Percentiles rank a stretch among this genome's conserved stretches.
phyloP scores from a whole-genome alignment of 2,113 vertebrate species.

The Phyllostomus discolor region DNA sequence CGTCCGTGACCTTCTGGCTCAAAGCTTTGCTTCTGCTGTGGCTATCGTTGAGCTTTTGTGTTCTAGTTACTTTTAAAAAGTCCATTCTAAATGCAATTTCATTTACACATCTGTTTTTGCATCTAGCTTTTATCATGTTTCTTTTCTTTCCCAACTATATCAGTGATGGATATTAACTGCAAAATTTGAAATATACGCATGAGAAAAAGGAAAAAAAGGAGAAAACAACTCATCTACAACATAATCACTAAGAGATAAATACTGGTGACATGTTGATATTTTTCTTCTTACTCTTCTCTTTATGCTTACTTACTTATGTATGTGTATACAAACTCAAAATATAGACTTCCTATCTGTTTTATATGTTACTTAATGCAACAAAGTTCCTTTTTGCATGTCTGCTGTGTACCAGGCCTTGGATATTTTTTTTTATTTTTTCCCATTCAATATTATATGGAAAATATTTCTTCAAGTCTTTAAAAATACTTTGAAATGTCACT shows the following conservation, averaged over 20 bases:
- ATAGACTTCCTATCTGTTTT: background rate
- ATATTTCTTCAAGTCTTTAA: slow-evolving; percentile 31
- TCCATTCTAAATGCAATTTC: background rate
- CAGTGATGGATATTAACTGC: background rate
- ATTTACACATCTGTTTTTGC: background rate
- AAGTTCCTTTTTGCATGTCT: background rate
- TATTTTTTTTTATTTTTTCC: background rate
- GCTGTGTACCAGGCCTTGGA: background rate
- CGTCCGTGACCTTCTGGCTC: background rate
- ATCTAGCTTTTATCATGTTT: background rate
- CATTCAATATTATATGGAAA: background rate
- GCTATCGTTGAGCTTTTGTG: background rate
- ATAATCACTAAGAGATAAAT: background rate
- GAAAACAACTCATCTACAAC: background rate
- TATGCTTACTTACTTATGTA: background rate
- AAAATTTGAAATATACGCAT: background rate
- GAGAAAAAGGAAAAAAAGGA: background rate
- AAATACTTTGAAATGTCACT: slow-evolving; percentile 1
- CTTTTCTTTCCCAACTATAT: background rate
- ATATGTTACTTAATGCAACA: background rate
- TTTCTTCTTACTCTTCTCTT: background rate
- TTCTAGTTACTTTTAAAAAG: background rate
- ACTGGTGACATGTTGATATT: background rate
- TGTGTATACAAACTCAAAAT: background rate
- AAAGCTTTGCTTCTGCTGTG: background rate